Percentiles rank a stretch among this genome's conserved stretches.
These are phyloP conservation scores for Dromius quadrimaculatus DNA, from an alignment of 2,888 invertebrate genomes.

Conservation along the genomic window DNA sequence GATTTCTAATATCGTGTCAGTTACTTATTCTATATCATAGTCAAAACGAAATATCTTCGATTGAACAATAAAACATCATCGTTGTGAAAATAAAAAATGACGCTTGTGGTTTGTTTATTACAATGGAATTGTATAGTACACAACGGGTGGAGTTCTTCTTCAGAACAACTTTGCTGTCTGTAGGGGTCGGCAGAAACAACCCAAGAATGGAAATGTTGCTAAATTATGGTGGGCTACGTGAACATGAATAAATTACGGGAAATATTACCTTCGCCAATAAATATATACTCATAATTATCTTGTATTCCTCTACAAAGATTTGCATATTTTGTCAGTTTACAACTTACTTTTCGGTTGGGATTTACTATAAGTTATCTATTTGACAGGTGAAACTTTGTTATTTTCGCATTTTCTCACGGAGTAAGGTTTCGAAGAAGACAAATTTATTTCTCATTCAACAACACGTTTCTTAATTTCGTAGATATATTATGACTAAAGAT, in stretches of 20 bases:
- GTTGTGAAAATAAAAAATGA: conserved; percentile 7
- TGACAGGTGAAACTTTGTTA: conserved; percentile 21
- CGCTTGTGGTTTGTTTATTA: conserved; percentile 20
- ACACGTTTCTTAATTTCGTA: conserved; percentile 12
- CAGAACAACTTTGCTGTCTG: not conserved
- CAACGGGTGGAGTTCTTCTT: conserved; percentile 11
- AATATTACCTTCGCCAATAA: conserved; percentile 16
- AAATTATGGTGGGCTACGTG: conserved; percentile 18
- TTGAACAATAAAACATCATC: not conserved
- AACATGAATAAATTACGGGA: conserved; percentile 3
- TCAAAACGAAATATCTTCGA: not conserved
- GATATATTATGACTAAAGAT: not conserved
- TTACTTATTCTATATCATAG: too few relatives aligned
- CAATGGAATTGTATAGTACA: conserved; percentile 30
- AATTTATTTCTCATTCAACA: conserved; percentile 12
- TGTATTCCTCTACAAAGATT: conserved; percentile 19
- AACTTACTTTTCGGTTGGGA: conserved; percentile 28
- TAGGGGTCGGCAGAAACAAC: not conserved
- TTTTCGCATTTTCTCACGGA: conserved; percentile 28
- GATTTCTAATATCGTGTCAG: too few relatives aligned
- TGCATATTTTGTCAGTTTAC: conserved; percentile 30
- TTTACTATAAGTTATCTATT: conserved; percentile 23
- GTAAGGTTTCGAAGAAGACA: conserved; percentile 12
- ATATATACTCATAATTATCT: conserved; percentile 30
- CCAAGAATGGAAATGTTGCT: conserved; percentile 16